phyloP scores from a whole-genome alignment of 2,797 vertebrate species.

The Varecia variegata region DNA sequence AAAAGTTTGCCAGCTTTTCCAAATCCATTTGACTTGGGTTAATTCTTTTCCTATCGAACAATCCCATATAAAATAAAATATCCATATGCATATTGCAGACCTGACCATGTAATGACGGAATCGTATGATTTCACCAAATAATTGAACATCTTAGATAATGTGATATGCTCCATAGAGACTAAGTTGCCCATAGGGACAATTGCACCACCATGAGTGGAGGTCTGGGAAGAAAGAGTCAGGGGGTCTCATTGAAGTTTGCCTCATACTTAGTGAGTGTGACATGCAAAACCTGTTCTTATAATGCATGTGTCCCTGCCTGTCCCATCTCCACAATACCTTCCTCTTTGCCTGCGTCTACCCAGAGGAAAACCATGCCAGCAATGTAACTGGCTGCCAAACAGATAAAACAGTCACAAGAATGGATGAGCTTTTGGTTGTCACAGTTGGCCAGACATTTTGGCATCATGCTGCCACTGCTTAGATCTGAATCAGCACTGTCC shows the following conservation, averaged over 20 bases:
- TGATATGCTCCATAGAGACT: background rate
- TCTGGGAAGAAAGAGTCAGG: background rate
- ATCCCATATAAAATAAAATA: slow-evolving; percentile 38
- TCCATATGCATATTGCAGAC: background rate
- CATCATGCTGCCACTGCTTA: background rate
- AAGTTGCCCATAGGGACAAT: background rate
- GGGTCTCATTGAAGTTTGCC: background rate
- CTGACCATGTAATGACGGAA: background rate
- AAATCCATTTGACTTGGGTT: slow-evolving; percentile 46
- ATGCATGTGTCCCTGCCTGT: too few relatives aligned
- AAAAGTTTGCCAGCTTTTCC: slow-evolving; percentile 44
- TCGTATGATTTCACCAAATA: background rate
- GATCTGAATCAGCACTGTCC: background rate
- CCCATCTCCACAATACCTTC: background rate
- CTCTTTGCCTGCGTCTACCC: background rate
- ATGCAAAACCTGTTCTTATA: background rate
- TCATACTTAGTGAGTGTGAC: background rate
- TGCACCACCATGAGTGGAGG: background rate
- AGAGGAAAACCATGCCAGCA: background rate
- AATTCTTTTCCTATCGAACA: slow-evolving; percentile 10
- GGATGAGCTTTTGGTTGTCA: background rate
- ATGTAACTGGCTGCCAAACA: background rate
- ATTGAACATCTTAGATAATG: background rate
- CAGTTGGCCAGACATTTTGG: background rate
- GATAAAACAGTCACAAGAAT: slow-evolving; percentile 34